A percentile compares a stretch with the other conserved stretches of the same genome.
phyloP scores from a whole-genome alignment of 2,113 vertebrate species.

The Onychostruthus taczanowskii region DNA sequence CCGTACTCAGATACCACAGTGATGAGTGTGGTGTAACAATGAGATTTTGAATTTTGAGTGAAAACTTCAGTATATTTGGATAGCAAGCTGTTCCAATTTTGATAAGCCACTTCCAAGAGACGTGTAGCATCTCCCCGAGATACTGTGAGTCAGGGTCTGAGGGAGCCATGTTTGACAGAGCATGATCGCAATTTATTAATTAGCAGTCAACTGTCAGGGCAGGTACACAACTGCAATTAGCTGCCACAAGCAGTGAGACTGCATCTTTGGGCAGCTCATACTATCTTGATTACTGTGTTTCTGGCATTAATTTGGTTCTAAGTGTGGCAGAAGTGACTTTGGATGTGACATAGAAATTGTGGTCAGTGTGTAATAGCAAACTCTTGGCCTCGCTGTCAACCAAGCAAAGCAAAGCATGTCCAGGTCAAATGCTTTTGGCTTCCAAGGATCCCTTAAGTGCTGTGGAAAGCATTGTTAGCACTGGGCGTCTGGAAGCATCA shows the following conservation, averaged over 20 bases:
- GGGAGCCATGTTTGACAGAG: background rate
- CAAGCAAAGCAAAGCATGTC: slow-evolving; percentile 43
- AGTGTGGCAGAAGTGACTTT: slow-evolving; percentile 18
- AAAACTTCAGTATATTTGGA: slow-evolving; percentile 54
- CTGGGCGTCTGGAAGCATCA: background rate
- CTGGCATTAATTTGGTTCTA: background rate
- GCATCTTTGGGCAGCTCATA: background rate
- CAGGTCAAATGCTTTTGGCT: slow-evolving; percentile 41
- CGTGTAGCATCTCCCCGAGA: slow-evolving; percentile 22
- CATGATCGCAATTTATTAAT: background rate
- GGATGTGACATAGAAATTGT: slow-evolving; percentile 34
- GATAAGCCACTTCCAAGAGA: slow-evolving; percentile 55
- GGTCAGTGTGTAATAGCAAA: slow-evolving; percentile 32
- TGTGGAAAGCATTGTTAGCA: slow-evolving; percentile 25
- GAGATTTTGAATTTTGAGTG: slow-evolving; percentile 53
- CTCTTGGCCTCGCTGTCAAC: slow-evolving; percentile 21
- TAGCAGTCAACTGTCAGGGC: background rate
- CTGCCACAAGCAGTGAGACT: background rate
- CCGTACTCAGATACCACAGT: slow-evolving; percentile 47
- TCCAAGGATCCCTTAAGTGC: background rate
- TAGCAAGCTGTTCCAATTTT: slow-evolving; percentile 43
- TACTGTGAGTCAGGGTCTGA: slow-evolving; percentile 36
- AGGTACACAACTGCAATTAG: background rate
- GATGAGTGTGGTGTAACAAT: slow-evolving; percentile 65
- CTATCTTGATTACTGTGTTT: background rate